A percentile compares a stretch with the other conserved stretches of the same genome.
These are phyloP conservation scores for Hipposideros armiger DNA, from an alignment of 2,113 vertebrate genomes.

Conservation along the genomic window DNA sequence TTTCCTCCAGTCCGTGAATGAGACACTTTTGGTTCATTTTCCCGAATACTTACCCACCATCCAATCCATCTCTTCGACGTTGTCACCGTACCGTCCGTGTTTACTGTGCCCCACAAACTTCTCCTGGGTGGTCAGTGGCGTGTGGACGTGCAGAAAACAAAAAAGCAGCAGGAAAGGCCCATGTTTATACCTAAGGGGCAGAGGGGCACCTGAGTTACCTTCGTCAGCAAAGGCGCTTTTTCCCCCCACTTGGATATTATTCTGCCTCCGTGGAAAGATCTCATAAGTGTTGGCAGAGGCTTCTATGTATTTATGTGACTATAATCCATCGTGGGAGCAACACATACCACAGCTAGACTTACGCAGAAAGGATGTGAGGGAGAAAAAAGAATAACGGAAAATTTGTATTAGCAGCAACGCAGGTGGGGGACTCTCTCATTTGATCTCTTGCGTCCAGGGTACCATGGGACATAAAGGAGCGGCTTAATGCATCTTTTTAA, in stretches of 20 bases:
- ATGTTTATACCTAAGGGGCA: slow-evolving; percentile 71
- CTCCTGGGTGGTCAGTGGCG: slow-evolving; percentile 84
- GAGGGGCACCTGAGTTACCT: too few relatives aligned
- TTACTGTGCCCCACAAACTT: slow-evolving; percentile 88
- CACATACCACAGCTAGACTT: too few relatives aligned
- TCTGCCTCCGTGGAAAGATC: not conserved
- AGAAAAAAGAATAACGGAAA: not conserved
- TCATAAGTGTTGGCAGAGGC: accelerated
- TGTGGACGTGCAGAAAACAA: slow-evolving; percentile 90
- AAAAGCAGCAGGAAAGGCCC: slow-evolving; percentile 90
- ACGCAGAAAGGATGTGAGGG: accelerated
- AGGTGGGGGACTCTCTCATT: not conserved
- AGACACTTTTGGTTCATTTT: accelerated
- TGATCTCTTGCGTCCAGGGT: too few relatives aligned
- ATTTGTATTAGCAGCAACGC: too few relatives aligned
- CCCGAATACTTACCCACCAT: slow-evolving; percentile 86
- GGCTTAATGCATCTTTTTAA: not conserved
- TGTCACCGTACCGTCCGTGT: slow-evolving; percentile 91
- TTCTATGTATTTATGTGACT: accelerated
- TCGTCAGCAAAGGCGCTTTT: accelerated
- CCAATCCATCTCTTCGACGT: slow-evolving; percentile 91
- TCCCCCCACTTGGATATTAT: too few relatives aligned
- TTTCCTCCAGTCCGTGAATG: accelerated
- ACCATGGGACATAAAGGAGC: not conserved
- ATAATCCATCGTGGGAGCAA: accelerated